Evolutionary conservation across 2,797 vertebrate species (phyloP).

Genomic region (Furcifer pardalis): DNA sequence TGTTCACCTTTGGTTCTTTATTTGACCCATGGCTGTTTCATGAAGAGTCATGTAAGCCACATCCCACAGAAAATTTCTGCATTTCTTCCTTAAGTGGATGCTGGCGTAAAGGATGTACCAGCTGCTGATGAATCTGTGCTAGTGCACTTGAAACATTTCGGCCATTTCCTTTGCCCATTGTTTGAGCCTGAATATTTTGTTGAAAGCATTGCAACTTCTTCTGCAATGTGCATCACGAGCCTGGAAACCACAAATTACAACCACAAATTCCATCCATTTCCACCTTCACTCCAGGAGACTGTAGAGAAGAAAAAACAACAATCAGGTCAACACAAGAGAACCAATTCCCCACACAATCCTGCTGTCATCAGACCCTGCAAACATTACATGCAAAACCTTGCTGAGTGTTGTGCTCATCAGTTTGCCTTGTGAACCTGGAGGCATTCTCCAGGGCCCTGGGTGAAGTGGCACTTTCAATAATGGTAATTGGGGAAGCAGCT

Average conservation of each 20-base stretch:
- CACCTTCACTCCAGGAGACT: neutral
- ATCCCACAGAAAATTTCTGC: too few species aligned
- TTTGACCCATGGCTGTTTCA: too few species aligned
- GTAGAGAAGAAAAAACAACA: too few species aligned
- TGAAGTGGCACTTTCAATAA: neutral
- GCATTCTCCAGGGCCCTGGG: fast-evolving
- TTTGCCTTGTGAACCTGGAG: neutral
- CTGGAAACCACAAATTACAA: neutral
- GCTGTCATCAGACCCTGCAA: too few species aligned
- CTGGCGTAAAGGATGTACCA: too few species aligned
- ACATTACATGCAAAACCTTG: neutral
- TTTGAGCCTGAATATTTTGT: neutral
- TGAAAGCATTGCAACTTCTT: neutral
- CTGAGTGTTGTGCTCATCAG: fast-evolving
- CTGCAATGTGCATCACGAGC: too few species aligned
- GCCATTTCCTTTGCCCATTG: too few species aligned
- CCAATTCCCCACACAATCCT: neutral
- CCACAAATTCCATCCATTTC: neutral
- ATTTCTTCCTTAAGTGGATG: too few species aligned
- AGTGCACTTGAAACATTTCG: too few species aligned
- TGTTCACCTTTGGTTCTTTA: too few species aligned
- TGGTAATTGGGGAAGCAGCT: neutral
- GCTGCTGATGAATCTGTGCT: too few species aligned
- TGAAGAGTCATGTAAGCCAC: too few species aligned
- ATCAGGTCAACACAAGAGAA: neutral